A percentile compares a stretch with the other conserved stretches of the same genome.
phyloP scores from a whole-genome alignment of 2,113 vertebrate species.

The Trochalopteron elliotii region DNA sequence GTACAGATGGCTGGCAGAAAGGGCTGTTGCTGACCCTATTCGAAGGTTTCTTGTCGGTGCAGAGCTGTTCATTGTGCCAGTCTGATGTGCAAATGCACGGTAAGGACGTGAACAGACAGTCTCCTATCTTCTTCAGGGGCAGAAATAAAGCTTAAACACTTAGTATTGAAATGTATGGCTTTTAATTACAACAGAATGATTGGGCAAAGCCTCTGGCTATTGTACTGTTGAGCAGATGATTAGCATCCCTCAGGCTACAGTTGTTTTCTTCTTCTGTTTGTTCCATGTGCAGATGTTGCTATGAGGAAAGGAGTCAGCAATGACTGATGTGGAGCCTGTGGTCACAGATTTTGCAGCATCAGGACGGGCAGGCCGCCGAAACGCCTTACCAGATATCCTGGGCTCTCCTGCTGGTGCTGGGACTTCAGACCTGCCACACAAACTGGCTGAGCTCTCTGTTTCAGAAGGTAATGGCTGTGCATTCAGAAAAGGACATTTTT shows the following conservation, averaged over 20 bases:
- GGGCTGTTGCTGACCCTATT: not conserved
- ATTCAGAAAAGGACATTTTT: not conserved
- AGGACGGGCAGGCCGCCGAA: slow-evolving; percentile 83
- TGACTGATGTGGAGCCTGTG: slow-evolving; percentile 88
- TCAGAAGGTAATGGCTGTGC: slow-evolving; percentile 76
- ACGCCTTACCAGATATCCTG: slow-evolving; percentile 86
- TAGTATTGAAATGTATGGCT: not conserved
- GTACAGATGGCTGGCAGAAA: not conserved
- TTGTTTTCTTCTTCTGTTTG: not conserved
- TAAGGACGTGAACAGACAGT: not conserved
- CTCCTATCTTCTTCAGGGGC: not conserved
- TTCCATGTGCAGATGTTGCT: slow-evolving; percentile 76
- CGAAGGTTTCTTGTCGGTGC: not conserved
- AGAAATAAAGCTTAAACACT: not conserved
- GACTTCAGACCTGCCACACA: slow-evolving; percentile 77
- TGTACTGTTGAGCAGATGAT: not conserved
- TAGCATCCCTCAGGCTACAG: not conserved
- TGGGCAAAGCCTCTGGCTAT: not conserved
- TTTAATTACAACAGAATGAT: not conserved
- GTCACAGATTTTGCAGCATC: slow-evolving; percentile 84
- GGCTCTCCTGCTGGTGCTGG: slow-evolving; percentile 70
- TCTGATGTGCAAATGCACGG: not conserved
- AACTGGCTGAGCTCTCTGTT: slow-evolving; percentile 78
- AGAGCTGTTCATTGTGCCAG: not conserved
- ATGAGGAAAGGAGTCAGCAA: slow-evolving; percentile 82